phyloP scores from a whole-genome alignment of 2,113 vertebrate genomes.

The Monopterus albus region DNA sequence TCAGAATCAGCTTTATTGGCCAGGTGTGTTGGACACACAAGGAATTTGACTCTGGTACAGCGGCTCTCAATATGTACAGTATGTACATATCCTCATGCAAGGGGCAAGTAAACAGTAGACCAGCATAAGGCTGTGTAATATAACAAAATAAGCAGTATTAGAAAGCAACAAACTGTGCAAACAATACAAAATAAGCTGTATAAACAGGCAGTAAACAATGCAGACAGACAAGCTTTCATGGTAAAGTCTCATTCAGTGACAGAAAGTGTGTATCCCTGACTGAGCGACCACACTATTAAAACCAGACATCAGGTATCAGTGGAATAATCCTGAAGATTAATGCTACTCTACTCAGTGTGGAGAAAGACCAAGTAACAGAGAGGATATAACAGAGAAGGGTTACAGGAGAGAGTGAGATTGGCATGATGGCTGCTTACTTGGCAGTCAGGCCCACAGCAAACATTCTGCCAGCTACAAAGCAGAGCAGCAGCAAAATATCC shows the following conservation, averaged over 20 bases:
- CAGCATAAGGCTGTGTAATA: too few relatives aligned
- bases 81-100: too few relatives aligned
- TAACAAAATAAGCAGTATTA: too few relatives aligned
- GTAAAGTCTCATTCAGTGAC: constrained; percentile 3
- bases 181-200: too few relatives aligned
- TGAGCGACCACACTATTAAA: constrained; percentile 52
- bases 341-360: constrained; percentile 36
- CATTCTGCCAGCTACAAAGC: constrained; percentile 26
- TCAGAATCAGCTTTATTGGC: too few relatives aligned
- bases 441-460: constrained; percentile 40
- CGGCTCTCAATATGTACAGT: too few relatives aligned
- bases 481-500: too few relatives aligned
- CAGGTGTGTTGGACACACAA: too few relatives aligned
- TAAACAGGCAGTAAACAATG: too few relatives aligned
- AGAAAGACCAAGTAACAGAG: constrained; percentile 16
- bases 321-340: constrained; percentile 55
- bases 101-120: too few relatives aligned
- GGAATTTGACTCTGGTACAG: too few relatives aligned
- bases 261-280: constrained; percentile 6
- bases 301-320: constrained; percentile 34
- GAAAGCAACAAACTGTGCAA: too few relatives aligned
- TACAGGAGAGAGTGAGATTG: neutral
- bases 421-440: constrained; percentile 33
- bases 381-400: constrained; percentile 18
- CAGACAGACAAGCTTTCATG: constrained; percentile 8